Percentiles rank a stretch among this genome's conserved stretches.
phyloP scores from a whole-genome alignment of 2,888 invertebrate species.

The Cryptus armator region DNA sequence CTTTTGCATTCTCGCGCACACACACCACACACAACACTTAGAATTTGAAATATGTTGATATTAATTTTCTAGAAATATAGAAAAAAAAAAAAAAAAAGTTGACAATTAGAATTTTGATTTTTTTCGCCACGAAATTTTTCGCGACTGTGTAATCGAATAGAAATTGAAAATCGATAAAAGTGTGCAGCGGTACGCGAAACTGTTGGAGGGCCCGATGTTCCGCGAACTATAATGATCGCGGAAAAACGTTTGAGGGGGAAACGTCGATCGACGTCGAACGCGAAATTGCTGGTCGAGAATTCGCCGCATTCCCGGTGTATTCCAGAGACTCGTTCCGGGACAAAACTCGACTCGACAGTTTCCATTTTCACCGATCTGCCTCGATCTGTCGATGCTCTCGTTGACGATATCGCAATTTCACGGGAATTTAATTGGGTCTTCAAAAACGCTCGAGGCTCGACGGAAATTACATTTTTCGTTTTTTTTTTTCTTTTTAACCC shows the following conservation, averaged over 20 bases:
- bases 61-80: not conserved
- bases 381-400: constrained; percentile 52
- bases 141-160: constrained; percentile 12
- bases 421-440: constrained; percentile 42
- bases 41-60: constrained; percentile 48
- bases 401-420: constrained; percentile 61
- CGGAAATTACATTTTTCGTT: constrained; percentile 21
- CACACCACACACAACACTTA: constrained; percentile 49
- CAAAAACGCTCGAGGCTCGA: constrained; percentile 29
- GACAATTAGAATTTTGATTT: constrained; percentile 23
- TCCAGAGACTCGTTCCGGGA: constrained; percentile 10
- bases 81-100: not conserved
- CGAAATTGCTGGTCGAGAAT: constrained; percentile 44
- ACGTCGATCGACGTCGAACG: constrained; percentile 16
- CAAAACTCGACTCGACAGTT: constrained; percentile 39
- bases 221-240: not conserved
- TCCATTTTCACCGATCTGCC: constrained; percentile 56
- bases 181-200: not conserved
- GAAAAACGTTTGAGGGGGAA: not conserved
- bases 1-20: constrained; percentile 73
- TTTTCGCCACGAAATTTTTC: not conserved
- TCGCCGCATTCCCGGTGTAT: constrained; percentile 39
- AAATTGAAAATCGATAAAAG: constrained; percentile 25
- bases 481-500: constrained; percentile 7
- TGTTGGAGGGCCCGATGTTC: not conserved